Evolutionary conservation across 2,113 vertebrate genomes (phyloP).

Genomic region (Leptobrachium leishanense): DNA sequence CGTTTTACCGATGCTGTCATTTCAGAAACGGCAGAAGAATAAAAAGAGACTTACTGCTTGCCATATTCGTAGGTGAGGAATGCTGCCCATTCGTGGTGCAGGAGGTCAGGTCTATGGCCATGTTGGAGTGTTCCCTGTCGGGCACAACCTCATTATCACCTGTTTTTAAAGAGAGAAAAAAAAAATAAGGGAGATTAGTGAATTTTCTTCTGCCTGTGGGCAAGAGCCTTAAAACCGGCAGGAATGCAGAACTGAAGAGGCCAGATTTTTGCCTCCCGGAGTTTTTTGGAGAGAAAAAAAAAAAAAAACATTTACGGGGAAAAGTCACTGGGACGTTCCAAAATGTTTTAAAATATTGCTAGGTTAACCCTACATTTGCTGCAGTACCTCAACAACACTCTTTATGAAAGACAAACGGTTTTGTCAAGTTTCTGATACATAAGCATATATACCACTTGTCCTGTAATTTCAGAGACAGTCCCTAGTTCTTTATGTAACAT

Average conservation of each 20-base stretch:
- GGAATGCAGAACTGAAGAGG: constrained; percentile 32
- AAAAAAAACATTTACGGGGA: neutral
- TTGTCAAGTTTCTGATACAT: no score
- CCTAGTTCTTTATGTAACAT: no score
- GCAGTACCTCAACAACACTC: neutral
- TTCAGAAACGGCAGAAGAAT: neutral
- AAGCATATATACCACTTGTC: neutral
- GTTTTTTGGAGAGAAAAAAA: neutral
- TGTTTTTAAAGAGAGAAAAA: constrained; percentile 65
- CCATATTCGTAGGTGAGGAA: constrained; percentile 83
- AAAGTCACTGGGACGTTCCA: neutral
- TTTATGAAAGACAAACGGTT: no score
- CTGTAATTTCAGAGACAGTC: neutral
- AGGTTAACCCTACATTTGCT: neutral
- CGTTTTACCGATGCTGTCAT: no score
- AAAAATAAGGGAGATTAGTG: neutral
- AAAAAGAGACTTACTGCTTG: constrained; percentile 79
- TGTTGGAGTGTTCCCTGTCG: constrained; percentile 84
- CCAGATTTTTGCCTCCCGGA: neutral
- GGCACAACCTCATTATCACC: constrained; percentile 96
- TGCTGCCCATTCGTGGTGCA: constrained; percentile 89
- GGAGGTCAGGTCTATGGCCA: constrained; percentile 88
- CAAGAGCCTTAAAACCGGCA: neutral
- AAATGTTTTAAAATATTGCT: neutral
- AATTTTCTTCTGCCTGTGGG: constrained; percentile 19